Evolutionary conservation across 2,113 vertebrate species (phyloP), one percentile per base, ranked within the genome.

Genomic region (Rhea pennata): DNA sequence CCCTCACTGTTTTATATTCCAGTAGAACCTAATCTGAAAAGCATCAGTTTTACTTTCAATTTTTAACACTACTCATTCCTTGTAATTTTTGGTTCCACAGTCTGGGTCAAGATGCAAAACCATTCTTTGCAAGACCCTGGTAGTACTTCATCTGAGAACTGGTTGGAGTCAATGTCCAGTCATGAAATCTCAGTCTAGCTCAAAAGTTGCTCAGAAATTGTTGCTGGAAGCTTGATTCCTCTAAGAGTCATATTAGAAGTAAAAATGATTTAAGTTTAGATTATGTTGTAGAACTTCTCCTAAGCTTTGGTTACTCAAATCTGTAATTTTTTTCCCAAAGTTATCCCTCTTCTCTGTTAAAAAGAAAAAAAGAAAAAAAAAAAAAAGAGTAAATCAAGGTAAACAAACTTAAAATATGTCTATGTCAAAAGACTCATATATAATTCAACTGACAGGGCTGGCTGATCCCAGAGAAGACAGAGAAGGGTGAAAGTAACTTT

Each of bases 11-110:
- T 93, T 89, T n/a, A 64, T 64, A 90, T 89, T 88, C 80, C 75
- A 83, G 64, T 40, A 91, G 50, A 79, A 54, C 72, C 46, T 83
- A 80, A 85, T 90, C 42, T 77, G 74, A 96, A 92, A 90, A 90
- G 50, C 67, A 70, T 40, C 84, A 24, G n/a, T 74, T 31, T 65
- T 74, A 81, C 59, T 91, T 66, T 67, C 4, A 54, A 12, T 53
- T 87, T 88, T 91, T 89, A 93, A 71, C 23, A 59, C 40, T 67
- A 44, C 21, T 46, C 31, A 17, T 67, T 93, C 59, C 42, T 77
- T 74, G 3, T 67, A 90, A 74, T 80, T 92, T 86, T 81, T 54
- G 62, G 46, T 88, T 93, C 67, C 42, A 70, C 51, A 56, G 3
- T 26, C 31, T 4, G 3, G 78, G 26, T 23, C 7, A 4, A 12